These are phyloP conservation scores for Adineta ricciae DNA, from an alignment of 2,888 invertebrate genomes.

Conservation along the genomic window DNA sequence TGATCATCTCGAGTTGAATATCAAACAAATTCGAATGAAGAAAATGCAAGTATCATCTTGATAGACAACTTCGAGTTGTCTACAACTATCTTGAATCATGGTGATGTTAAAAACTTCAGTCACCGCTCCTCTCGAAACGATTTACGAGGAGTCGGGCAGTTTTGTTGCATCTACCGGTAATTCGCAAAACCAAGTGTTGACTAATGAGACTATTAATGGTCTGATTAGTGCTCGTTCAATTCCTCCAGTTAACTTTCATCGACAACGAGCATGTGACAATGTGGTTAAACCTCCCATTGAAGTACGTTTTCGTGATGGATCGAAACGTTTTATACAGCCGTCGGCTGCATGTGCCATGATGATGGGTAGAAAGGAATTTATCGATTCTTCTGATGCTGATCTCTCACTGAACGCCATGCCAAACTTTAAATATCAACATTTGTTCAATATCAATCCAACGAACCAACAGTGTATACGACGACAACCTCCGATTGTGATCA, in stretches of 20 bases:
- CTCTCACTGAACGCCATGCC: neutral
- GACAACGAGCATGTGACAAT: neutral
- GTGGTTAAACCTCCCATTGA: neutral
- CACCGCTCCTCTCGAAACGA: neutral
- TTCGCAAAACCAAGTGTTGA: neutral
- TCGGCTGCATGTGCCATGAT: neutral
- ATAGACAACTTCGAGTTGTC: neutral
- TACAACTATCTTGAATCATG: neutral
- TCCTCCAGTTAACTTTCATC: neutral
- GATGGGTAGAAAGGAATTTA: neutral
- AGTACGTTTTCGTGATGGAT: neutral
- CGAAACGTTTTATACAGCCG: neutral
- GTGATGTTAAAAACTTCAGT: neutral
- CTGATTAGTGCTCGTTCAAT: neutral
- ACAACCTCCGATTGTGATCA: neutral
- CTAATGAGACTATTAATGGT: neutral
- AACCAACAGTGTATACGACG: neutral
- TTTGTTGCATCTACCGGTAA: neutral
- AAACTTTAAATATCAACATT: neutral
- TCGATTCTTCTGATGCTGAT: neutral
- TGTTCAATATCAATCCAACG: neutral
- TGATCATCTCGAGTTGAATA: neutral
- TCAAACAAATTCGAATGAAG: neutral
- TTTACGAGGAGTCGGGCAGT: slow-evolving; percentile 6
- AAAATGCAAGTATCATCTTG: neutral